Evolutionary conservation across 2,797 vertebrate species (phyloP).

Genomic region (Hyperoplus immaculatus): DNA sequence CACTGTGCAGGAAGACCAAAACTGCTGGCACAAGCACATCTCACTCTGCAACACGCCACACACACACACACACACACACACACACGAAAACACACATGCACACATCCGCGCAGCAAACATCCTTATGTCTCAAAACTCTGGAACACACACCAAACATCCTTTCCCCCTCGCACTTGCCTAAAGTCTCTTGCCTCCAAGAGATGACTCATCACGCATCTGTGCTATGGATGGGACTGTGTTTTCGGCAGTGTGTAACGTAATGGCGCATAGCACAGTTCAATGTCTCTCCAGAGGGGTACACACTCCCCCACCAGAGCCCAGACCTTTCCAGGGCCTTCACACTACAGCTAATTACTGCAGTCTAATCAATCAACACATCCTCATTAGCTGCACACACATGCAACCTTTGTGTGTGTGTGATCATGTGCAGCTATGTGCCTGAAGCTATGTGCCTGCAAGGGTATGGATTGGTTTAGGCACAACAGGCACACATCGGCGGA

Average conservation of each 20-base stretch:
- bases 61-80: no score
- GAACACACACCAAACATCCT: conserved; percentile 41
- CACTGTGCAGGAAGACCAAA: conserved; percentile 59
- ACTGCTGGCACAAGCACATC: conserved; percentile 79
- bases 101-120: conserved; percentile 58
- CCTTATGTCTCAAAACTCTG: conserved; percentile 49
- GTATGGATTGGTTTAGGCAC: conserved; percentile 58
- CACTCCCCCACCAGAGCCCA: conserved; percentile 72
- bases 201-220: conserved; percentile 73
- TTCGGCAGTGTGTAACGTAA: conserved; percentile 48
- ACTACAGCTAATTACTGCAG: conserved; percentile 85
- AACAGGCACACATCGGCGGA: conserved; percentile 28
- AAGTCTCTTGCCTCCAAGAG: conserved; percentile 54
- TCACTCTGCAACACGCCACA: conserved; percentile 39
- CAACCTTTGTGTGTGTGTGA: conserved; percentile 19
- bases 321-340: conserved; percentile 77
- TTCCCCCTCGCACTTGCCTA: conserved; percentile 39
- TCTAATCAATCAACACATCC: conserved; percentile 87
- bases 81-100: neutral
- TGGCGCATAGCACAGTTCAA: conserved; percentile 69
- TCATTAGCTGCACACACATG: conserved; percentile 74
- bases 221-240: conserved; percentile 56
- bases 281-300: conserved; percentile 63
- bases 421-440: conserved; percentile 28
- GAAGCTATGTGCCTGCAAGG: conserved; percentile 30